Percentiles rank a stretch among this genome's conserved stretches.
phyloP scores from a whole-genome alignment of 2,797 vertebrate species.

The Fratercula arctica region DNA sequence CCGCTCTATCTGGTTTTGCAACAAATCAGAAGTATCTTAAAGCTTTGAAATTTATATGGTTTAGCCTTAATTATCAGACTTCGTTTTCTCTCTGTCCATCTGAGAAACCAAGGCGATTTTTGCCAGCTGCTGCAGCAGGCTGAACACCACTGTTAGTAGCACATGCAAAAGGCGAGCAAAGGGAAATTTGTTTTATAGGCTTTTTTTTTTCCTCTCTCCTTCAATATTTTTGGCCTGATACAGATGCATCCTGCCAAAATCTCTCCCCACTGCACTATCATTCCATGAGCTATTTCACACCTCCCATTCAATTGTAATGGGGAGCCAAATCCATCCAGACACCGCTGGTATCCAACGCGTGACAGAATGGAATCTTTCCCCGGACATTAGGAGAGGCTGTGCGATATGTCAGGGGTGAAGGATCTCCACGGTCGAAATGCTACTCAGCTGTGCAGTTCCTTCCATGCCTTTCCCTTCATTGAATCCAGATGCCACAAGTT shows the following conservation, averaged over 20 bases:
- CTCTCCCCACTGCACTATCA: not conserved
- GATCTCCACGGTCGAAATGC: not conserved
- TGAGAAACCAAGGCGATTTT: not conserved
- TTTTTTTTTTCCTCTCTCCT: not conserved
- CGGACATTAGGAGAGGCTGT: not conserved
- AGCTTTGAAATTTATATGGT: not conserved
- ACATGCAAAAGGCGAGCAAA: not conserved
- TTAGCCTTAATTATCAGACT: not conserved
- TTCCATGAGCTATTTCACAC: slow-evolving; percentile 41
- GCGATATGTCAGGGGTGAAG: not conserved
- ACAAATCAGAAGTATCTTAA: not conserved
- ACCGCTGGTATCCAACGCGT: not conserved
- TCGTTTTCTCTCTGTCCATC: not conserved
- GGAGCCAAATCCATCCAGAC: slow-evolving; percentile 3
- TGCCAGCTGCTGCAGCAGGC: not conserved
- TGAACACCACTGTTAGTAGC: not conserved
- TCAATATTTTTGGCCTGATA: not conserved
- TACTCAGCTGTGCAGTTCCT: slow-evolving; percentile 31
- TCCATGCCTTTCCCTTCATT: not conserved
- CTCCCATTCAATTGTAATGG: not conserved
- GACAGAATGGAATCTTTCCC: slow-evolving; percentile 19
- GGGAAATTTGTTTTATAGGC: not conserved
- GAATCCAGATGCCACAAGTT: slow-evolving; percentile 10
- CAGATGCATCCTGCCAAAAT: not conserved
- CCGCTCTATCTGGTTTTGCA: not conserved